phyloP scores from a whole-genome alignment of 2,113 vertebrate genomes.

The Channa maculata region DNA sequence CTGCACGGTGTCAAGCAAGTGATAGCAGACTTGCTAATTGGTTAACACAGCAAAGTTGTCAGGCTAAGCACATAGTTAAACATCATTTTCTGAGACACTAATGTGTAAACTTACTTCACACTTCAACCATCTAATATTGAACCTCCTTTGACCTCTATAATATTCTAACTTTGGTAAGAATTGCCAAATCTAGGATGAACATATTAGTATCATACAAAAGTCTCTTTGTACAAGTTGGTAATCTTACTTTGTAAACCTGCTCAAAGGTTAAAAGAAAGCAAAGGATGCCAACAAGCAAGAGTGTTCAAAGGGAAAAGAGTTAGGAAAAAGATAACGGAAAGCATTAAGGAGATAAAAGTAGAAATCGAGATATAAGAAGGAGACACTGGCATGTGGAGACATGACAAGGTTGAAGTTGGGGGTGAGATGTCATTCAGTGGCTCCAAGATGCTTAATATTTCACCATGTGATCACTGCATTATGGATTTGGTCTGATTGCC shows the following conservation, averaged over 20 bases:
- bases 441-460: constrained; percentile 83
- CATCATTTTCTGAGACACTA: neutral
- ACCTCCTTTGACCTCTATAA: neutral
- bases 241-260: neutral
- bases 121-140: neutral
- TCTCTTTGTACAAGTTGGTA: neutral
- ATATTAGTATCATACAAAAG: neutral
- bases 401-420: constrained; percentile 69
- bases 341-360: constrained; percentile 35
- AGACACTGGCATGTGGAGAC: constrained; percentile 59
- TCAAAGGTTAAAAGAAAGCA: constrained; percentile 26
- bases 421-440: constrained; percentile 78
- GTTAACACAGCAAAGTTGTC: neutral
- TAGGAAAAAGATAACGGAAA: constrained; percentile 1
- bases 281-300: constrained; percentile 16
- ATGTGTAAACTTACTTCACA: neutral
- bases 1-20: neutral
- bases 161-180: neutral
- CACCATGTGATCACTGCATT: constrained; percentile 77
- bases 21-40: constrained; percentile 1
- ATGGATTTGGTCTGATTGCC: constrained; percentile 78
- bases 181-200: neutral
- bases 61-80: neutral
- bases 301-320: constrained; percentile 10
- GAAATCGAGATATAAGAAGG: constrained; percentile 31